Percentiles rank a stretch among this genome's conserved stretches.
Conservation (phyloP, 2,888 invertebrate species). For the Melinopterus prodromus region DNA sequence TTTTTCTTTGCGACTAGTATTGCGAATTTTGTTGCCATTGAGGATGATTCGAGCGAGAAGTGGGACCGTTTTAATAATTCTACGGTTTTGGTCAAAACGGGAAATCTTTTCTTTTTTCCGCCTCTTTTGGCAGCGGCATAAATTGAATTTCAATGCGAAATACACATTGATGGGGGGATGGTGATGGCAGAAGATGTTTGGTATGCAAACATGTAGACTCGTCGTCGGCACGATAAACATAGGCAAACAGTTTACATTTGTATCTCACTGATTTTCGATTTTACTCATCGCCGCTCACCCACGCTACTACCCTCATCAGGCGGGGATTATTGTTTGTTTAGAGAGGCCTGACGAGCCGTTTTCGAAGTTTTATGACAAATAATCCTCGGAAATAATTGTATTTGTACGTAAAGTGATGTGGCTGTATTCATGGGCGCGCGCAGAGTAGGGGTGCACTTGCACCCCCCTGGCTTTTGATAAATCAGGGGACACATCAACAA, state of each 20-base stretch:
- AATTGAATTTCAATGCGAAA: constrained; percentile 46
- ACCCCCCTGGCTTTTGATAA: too few relatives aligned
- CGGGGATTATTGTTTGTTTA: not conserved
- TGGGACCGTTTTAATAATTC: constrained; percentile 37
- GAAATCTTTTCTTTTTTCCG: constrained; percentile 31
- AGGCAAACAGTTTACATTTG: constrained; percentile 25
- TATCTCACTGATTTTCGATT: constrained; percentile 17
- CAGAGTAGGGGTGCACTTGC: too few relatives aligned
- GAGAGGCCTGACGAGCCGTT: not conserved
- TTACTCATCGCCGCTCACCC: constrained; percentile 1
- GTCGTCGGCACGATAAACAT: constrained; percentile 25
- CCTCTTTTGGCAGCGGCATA: constrained; percentile 38
- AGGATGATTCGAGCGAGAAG: constrained; percentile 31
- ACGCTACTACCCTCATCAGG: not conserved
- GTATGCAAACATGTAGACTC: constrained; percentile 28
- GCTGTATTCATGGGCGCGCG: too few relatives aligned
- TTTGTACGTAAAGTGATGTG: too few relatives aligned
- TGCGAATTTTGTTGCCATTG: constrained; percentile 52
- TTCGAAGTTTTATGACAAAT: not conserved
- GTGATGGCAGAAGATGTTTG: constrained; percentile 26
- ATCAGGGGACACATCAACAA: too few relatives aligned
- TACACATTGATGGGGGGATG: constrained; percentile 36
- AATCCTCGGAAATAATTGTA: too few relatives aligned
- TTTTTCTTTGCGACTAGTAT: constrained; percentile 57
- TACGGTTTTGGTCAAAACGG: constrained; percentile 44